A percentile compares a stretch with the other conserved stretches of the same genome.
Conservation (phyloP, 2,797 vertebrate genomes). For the Sparus aurata region DNA sequence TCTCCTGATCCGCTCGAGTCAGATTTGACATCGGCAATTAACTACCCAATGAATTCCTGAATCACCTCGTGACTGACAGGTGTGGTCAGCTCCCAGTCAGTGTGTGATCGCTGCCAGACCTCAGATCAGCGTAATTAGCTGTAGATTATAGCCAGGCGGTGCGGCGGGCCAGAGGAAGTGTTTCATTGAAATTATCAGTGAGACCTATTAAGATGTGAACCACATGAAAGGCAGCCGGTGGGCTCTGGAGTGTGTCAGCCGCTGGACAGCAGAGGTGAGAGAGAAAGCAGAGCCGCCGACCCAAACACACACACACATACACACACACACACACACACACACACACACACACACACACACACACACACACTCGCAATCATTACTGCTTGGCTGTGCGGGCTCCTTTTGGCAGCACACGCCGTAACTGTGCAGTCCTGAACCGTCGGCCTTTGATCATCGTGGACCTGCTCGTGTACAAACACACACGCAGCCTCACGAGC, state of each 20-base stretch:
- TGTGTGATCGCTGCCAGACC: slow-evolving; percentile 73
- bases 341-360: slow-evolving; percentile 32
- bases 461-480: slow-evolving; percentile 40
- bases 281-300: slow-evolving; percentile 84
- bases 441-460: slow-evolving; percentile 60
- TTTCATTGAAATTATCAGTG: slow-evolving; percentile 91
- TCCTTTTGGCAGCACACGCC: slow-evolving; percentile 53
- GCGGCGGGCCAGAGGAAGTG: slow-evolving; percentile 79
- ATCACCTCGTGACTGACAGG: slow-evolving; percentile 63
- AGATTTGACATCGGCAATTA: slow-evolving; percentile 48
- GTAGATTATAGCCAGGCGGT: slow-evolving; percentile 70
- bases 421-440: slow-evolving; percentile 47
- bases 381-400: slow-evolving; percentile 58
- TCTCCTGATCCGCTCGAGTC: not conserved
- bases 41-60: slow-evolving; percentile 20
- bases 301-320: slow-evolving; percentile 16
- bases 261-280: slow-evolving; percentile 76
- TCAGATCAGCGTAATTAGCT: slow-evolving; percentile 82
- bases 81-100: slow-evolving; percentile 64
- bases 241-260: slow-evolving; percentile 89
- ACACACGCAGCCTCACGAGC: slow-evolving; percentile 21
- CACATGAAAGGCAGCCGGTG: slow-evolving; percentile 89
- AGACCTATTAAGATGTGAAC: slow-evolving; percentile 86
- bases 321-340: slow-evolving; percentile 38
- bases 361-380: slow-evolving; percentile 39